phyloP scores from a whole-genome alignment of 2,113 vertebrate genomes.

The Eubucco bourcierii region DNA sequence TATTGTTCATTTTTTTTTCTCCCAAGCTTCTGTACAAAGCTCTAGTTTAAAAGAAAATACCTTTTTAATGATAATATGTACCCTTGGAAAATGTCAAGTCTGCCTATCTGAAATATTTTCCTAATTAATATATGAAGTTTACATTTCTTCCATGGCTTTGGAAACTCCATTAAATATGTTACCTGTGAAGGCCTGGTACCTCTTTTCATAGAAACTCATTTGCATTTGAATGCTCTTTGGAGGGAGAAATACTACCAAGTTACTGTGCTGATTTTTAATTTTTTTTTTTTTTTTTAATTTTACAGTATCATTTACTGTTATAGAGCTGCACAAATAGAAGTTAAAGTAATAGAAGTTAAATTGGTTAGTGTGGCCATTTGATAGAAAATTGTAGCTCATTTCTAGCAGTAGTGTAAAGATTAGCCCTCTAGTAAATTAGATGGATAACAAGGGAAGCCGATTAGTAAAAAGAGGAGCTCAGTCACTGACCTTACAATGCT shows the following conservation, averaged over 20 bases:
- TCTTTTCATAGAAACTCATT: not conserved
- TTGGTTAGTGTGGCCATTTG: not conserved
- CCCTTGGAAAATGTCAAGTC: not conserved
- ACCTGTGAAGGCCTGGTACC: not conserved
- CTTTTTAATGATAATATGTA: not conserved
- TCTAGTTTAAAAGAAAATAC: not conserved
- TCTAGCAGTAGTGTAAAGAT: conserved; percentile 27
- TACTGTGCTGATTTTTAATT: not conserved
- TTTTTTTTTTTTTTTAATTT: not conserved
- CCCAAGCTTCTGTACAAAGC: not conserved
- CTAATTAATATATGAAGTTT: conserved; percentile 1
- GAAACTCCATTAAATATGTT: conserved; percentile 15
- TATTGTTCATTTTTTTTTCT: not conserved
- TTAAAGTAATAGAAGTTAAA: not conserved
- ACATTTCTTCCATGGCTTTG: not conserved
- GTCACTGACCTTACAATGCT: conserved; percentile 56
- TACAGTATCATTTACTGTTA: not conserved
- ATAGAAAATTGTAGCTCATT: not conserved
- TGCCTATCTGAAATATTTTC: not conserved
- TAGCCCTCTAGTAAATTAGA: conserved; percentile 45
- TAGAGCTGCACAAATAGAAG: not conserved
- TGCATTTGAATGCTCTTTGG: not conserved
- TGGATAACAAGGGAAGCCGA: conserved; percentile 38
- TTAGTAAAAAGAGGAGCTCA: conserved; percentile 43
- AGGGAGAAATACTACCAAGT: not conserved